A percentile compares a stretch with the other conserved stretches of the same genome.
Conservation (phyloP, 2,113 vertebrate genomes). For the Microcebus tavaratra region DNA sequence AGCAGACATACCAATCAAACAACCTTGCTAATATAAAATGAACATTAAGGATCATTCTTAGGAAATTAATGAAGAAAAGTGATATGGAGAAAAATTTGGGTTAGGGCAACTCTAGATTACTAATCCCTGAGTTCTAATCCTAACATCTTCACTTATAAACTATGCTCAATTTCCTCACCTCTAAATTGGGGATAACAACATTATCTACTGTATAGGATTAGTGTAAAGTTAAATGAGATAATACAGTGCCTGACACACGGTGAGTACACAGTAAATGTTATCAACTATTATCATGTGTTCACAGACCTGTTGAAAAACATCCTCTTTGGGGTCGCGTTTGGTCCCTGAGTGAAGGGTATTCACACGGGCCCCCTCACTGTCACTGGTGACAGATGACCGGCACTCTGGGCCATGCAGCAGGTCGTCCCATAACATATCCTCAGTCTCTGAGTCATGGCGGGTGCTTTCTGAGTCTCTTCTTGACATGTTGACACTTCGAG, state of each 20-base stretch:
- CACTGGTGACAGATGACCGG: conserved; percentile 91
- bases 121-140: background rate
- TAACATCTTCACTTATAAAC: background rate
- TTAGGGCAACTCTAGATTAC: background rate
- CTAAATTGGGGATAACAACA: background rate
- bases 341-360: conserved; percentile 75
- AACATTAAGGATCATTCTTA: conserved; percentile 22
- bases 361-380: conserved; percentile 87
- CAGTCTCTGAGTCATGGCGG: conserved; percentile 94
- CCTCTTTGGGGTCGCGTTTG: conserved; percentile 87
- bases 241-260: background rate
- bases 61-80: background rate
- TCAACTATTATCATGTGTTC: background rate
- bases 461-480: conserved; percentile 88
- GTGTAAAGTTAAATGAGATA: background rate
- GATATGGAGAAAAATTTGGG: background rate
- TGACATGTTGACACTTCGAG: conserved; percentile 77
- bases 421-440: conserved; percentile 97
- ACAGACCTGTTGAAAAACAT: conserved; percentile 92
- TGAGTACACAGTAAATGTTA: background rate
- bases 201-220: background rate
- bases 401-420: conserved; percentile 94
- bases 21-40: background rate
- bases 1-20: background rate
- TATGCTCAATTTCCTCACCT: background rate